phyloP scores from a whole-genome alignment of 2,797 vertebrate genomes.

The Tokudaia muenninki region DNA sequence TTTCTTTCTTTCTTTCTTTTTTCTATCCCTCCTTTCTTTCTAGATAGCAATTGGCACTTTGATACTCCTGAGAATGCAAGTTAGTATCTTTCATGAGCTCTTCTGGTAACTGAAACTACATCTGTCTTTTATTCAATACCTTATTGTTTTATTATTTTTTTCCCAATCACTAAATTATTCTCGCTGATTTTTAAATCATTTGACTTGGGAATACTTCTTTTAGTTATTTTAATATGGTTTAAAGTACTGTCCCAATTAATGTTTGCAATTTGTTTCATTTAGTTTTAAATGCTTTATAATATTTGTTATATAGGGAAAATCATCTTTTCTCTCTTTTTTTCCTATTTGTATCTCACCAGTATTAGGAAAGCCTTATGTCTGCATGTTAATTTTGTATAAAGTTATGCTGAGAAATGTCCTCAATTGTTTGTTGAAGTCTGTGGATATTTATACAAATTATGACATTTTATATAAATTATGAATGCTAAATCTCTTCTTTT shows the following conservation, averaged over 20 bases:
- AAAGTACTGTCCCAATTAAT: background rate
- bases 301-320: conserved; percentile 13
- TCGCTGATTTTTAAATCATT: background rate
- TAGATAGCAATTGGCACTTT: background rate
- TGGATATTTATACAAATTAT: background rate
- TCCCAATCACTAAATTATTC: background rate
- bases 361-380: background rate
- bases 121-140: background rate
- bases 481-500: background rate
- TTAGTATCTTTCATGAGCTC: background rate
- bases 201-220: background rate
- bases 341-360: background rate
- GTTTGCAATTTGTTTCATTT: background rate
- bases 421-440: background rate
- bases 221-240: background rate
- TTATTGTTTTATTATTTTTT: background rate
- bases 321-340: background rate
- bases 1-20: no score
- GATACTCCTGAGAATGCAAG: background rate
- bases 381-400: background rate
- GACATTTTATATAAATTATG: background rate
- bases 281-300: background rate
- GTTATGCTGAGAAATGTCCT: background rate
- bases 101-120: background rate
- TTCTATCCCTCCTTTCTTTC: background rate